A percentile compares a stretch with the other conserved stretches of the same genome.
These are phyloP conservation scores for Heteractis magnifica DNA, from an alignment of 92 coral and sea anemone genomes.

Conservation along the genomic window DNA sequence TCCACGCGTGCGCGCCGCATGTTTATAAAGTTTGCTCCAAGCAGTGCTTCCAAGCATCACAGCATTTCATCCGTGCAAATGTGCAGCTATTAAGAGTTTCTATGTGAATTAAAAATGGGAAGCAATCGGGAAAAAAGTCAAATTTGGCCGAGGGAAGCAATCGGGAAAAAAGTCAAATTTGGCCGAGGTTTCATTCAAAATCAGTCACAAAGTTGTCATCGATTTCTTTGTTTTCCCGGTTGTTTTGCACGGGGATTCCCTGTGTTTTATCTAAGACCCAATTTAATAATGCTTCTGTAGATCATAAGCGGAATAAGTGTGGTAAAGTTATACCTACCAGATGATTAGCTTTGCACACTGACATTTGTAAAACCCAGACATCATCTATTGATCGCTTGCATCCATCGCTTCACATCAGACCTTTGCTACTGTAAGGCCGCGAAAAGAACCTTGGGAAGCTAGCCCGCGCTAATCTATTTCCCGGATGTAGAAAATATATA, in stretches of 20 bases:
- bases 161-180: background rate
- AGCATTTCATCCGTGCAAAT: background rate
- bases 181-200: background rate
- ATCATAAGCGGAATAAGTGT: background rate
- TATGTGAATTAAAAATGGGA: background rate
- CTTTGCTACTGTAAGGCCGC: background rate
- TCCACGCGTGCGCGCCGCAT: background rate
- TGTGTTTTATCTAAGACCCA: no score
- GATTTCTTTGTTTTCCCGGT: no score
- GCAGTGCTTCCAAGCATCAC: background rate
- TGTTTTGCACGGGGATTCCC: background rate
- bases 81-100: background rate
- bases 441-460: conserved; percentile 8
- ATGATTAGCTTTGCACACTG: background rate
- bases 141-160: background rate
- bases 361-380: no score
- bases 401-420: no score
- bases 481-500: conserved; percentile 27
- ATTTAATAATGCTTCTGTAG: background rate
- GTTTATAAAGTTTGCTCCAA: background rate
- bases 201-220: background rate
- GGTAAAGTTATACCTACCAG: background rate
- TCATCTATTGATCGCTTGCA: no score
- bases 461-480: conserved; percentile 3
- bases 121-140: background rate